Conservation (phyloP, 2,888 invertebrate genomes). For the Chrysomela aeneicollis region DNA sequence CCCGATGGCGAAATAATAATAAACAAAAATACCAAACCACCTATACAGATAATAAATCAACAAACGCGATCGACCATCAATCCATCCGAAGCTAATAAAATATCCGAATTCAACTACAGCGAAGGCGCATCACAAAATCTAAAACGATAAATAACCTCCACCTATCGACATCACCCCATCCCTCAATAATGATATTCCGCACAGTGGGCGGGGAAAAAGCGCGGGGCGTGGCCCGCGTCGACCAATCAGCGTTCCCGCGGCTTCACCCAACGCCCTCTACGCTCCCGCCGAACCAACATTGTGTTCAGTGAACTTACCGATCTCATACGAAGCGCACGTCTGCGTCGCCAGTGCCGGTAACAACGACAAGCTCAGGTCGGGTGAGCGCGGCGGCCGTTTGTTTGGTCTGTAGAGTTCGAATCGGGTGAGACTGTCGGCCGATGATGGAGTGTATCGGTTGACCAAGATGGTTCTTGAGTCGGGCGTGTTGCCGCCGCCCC, state of each 20-base stretch:
- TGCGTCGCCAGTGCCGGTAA: constrained; percentile 22
- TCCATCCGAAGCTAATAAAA: constrained; percentile 59
- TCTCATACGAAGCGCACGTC: constrained; percentile 46
- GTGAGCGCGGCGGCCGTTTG: background rate
- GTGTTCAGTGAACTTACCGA: constrained; percentile 57
- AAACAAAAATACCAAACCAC: constrained; percentile 28
- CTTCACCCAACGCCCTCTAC: constrained; percentile 41
- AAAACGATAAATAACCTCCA: constrained; percentile 58
- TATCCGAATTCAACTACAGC: constrained; percentile 56
- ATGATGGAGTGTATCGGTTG: constrained; percentile 27
- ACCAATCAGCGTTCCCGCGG: constrained; percentile 47
- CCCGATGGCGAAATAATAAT: background rate
- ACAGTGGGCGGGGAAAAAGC: constrained; percentile 44
- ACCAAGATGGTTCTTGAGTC: constrained; percentile 70
- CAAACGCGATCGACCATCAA: constrained; percentile 49
- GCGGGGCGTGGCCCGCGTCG: constrained; percentile 45
- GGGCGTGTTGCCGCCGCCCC: constrained; percentile 72
- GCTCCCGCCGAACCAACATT: constrained; percentile 42
- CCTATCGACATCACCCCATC: constrained; percentile 60
- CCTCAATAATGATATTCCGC: constrained; percentile 58
- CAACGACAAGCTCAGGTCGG: background rate
- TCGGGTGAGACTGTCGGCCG: background rate
- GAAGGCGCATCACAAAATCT: constrained; percentile 53
- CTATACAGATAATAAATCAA: constrained; percentile 46
- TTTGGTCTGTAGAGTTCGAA: background rate